These are phyloP conservation scores for Litocranius walleri DNA, from an alignment of 2,113 vertebrate genomes.

Conservation along the genomic window DNA sequence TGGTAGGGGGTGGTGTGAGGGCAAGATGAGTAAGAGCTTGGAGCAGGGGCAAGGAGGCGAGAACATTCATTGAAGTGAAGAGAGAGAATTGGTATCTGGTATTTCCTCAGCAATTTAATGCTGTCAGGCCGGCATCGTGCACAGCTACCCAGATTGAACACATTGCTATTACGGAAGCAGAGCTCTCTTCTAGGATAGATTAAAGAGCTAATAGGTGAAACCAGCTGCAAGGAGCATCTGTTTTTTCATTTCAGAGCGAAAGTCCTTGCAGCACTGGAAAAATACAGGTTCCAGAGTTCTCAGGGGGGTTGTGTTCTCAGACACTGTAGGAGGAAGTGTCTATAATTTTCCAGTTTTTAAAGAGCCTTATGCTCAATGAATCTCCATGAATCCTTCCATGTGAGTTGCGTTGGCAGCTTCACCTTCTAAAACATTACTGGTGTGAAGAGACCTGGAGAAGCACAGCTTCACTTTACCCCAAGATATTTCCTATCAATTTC, in stretches of 20 bases:
- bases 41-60: not conserved
- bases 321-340: not conserved
- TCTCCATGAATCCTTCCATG: not conserved
- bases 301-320: not conserved
- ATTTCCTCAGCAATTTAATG: constrained; percentile 25
- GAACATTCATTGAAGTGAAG: not conserved
- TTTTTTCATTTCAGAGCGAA: constrained; percentile 23
- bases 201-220: constrained; percentile 65
- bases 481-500: not conserved
- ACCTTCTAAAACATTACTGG: not conserved
- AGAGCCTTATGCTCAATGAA: not conserved
- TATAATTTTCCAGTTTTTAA: not conserved
- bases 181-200: constrained; percentile 55
- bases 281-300: constrained; percentile 39
- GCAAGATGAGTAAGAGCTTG: not conserved
- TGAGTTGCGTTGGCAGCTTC: not conserved
- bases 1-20: not conserved
- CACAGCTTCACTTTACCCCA: not conserved
- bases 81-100: not conserved
- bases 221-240: constrained; percentile 63
- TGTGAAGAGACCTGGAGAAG: not conserved
- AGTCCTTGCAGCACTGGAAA: constrained; percentile 40
- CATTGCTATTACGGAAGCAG: constrained; percentile 28
- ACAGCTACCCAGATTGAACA: constrained; percentile 51
- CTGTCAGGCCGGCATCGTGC: constrained; percentile 30